These are phyloP conservation scores for Drosophila bipectinata DNA, from an alignment of 1,140 invertebrate genomes.

Conservation along the genomic window DNA sequence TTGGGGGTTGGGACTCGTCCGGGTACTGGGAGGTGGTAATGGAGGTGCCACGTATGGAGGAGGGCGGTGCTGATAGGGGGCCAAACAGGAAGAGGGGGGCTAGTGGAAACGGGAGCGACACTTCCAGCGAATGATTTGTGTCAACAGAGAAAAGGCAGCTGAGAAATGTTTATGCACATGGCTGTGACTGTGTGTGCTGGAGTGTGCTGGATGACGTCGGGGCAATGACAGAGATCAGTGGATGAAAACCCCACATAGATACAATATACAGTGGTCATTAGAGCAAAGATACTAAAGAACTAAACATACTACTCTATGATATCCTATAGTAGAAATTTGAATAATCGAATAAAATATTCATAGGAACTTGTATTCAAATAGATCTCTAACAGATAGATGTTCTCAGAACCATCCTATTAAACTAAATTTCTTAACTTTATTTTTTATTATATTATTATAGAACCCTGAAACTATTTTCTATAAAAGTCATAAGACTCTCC, in stretches of 20 bases:
- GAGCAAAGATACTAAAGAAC: no score
- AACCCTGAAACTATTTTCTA: no score
- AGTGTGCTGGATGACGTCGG: conserved; percentile 27
- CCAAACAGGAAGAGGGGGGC: conserved; percentile 18
- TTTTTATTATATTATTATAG: no score
- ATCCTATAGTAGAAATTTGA: no score
- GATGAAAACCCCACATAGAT: conserved; percentile 34
- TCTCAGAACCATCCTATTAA: no score
- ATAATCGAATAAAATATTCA: no score
- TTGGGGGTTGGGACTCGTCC: background rate
- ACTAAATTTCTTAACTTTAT: no score
- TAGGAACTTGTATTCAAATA: no score
- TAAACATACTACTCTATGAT: no score
- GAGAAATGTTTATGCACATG: conserved; percentile 57
- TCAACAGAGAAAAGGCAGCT: conserved; percentile 68
- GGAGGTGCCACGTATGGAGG: background rate
- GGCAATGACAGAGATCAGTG: conserved; percentile 54
- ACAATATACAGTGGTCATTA: background rate
- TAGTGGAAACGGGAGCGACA: conserved; percentile 54
- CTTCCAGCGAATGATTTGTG: conserved; percentile 76
- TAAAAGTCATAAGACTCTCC: background rate
- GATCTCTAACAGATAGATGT: no score
- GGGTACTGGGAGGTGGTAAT: background rate
- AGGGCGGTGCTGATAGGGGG: no score
- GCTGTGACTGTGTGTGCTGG: conserved; percentile 9